Evolutionary conservation across 2,797 vertebrate genomes (phyloP).

Genomic region (Esox masquinongy): DNA sequence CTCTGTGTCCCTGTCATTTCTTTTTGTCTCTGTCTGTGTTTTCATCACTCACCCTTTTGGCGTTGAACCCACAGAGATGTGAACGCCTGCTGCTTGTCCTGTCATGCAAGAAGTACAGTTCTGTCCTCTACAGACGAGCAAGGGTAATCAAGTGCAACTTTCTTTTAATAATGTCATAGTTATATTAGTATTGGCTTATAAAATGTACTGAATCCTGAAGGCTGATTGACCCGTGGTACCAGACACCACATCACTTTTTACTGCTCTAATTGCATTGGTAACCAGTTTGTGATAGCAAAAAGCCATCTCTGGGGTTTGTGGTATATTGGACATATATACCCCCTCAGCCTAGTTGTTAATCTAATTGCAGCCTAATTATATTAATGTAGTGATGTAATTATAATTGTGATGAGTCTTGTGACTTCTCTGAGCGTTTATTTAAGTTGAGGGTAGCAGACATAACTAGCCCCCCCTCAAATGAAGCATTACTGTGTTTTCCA

Average conservation of each 20-base stretch:
- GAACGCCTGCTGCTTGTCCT: neutral
- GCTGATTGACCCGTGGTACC: too few relatives aligned
- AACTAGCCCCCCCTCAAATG: neutral
- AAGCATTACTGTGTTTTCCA: neutral
- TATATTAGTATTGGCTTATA: neutral
- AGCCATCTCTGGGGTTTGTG: too few relatives aligned
- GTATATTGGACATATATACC: too few relatives aligned
- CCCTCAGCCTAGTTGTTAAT: too few relatives aligned
- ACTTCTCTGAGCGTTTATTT: too few relatives aligned
- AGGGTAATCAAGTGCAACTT: neutral
- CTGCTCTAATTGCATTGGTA: too few relatives aligned
- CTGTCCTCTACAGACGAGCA: neutral
- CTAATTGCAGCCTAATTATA: too few relatives aligned
- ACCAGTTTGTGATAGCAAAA: neutral
- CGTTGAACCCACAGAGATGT: neutral
- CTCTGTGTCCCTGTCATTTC: neutral
- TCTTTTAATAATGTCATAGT: neutral
- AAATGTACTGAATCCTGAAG: too few relatives aligned
- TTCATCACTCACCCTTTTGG: neutral
- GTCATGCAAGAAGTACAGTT: neutral
- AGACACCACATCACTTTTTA: too few relatives aligned
- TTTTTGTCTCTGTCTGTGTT: neutral
- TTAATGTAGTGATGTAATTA: too few relatives aligned
- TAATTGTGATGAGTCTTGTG: too few relatives aligned
- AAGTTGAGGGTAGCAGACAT: neutral